Evolutionary conservation across 2,113 vertebrate species (phyloP), one percentile per base, ranked within the genome.

Genomic region (Prietella phreatophila): DNA sequence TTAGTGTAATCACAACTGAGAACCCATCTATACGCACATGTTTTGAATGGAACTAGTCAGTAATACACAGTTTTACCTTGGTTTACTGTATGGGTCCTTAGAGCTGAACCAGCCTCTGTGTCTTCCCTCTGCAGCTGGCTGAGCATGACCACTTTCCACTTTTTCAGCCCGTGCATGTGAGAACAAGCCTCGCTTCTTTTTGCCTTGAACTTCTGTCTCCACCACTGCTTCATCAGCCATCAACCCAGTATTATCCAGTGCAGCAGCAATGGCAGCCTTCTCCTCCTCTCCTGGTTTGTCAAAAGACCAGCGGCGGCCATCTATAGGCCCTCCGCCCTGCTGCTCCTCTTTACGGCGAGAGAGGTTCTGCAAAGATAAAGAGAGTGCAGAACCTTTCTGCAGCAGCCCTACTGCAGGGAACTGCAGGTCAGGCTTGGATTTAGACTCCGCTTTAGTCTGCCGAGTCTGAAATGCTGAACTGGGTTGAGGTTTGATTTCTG

Each of bases 61-160:
- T 42, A 67, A 78, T 42, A 55, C 61, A 69, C 17, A 0, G 9
- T 82, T 78, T 91, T 94, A 99, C 98, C 98, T 99, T 93, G 96
- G 96, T 94, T 97, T 99, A 89, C 95, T 96, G 91, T 95, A 95
- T 36, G 93, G 50, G 33, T 99, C 98, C 95, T 96, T 97, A 7
- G 95, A 95, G 67, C 96, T 94, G 27, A 98, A 98, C 97, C 97
- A 97, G 86, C 96, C 90, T 93, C 91, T 97, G 83, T 91, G 93
- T 91, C 93, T 96, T 67, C 96, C 97, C 0, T 97, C 96, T 3
- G 92, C 89, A 0, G 79, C 84, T 0, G 88, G 81, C 47, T 56
- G 86, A 75, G 25, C 90, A 30, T 84, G 91, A 92, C 93, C 94
- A 89, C 92, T 84, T 93, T 92, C 56, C 75, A 93, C 90, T 90